Evolutionary conservation across 2,113 vertebrate genomes (phyloP), one percentile per base, ranked within the genome.

Genomic region (Eurystomus gularis): DNA sequence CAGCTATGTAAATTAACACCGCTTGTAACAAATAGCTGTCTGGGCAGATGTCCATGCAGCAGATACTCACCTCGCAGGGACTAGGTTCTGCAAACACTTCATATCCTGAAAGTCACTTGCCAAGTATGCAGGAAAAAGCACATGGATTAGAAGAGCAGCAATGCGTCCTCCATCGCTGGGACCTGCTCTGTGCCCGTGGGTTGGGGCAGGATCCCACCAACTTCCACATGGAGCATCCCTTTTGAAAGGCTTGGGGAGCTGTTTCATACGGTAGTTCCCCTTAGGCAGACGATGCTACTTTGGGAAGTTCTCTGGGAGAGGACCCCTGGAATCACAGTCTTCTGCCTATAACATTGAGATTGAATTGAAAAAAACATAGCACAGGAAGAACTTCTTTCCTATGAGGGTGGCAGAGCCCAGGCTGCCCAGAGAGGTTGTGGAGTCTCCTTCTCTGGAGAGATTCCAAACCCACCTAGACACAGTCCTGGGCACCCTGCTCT

Each of bases 161-260:
- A 19, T 2, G 21, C 69, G 19, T 49, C 70, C 49, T 77, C 35
- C 26, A 28, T 21, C 5, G 0, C 7, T 54, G 44, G 14, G 18
- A 9, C 33, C 68, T 52, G 21, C 14, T 35, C 26, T 13, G 37
- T 70, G 69, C 65, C 44, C 11, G 1, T 17, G 40, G 17, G 5
- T 6, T 75, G 66, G 77, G 44, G 35, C 52, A 82, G 37, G 40
- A 73, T 61, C 54, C 29, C 75, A 54, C 29, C 73, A 14, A 0
- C 16, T 42, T 75, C 39, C 26, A 24, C 0, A 0, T 13, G 60
- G 72, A 83, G 18, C 17, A 10, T 14, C 12, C 28, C 71, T 33
- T 0, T 1, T 15, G 33, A 37, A 31, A 80, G 44, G 26, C n/a
- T 4, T 75, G 61, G 44, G 82, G 44, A 76, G 24, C 21, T 80